Base-by-base conservation (phyloP, 2,888 invertebrate species). In the Dioctria rufipes region DNA sequence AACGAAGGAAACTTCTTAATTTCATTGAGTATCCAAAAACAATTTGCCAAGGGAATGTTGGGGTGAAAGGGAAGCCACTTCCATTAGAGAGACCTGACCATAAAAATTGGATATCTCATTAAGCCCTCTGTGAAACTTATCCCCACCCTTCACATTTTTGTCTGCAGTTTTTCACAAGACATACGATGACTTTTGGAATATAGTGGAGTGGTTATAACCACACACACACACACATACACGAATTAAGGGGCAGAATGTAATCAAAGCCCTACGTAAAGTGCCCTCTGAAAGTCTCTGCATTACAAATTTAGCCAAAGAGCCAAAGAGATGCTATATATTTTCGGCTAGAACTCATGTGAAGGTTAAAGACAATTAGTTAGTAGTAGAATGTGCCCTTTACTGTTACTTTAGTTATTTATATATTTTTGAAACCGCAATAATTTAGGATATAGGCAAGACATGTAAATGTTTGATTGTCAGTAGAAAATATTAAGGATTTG, bases 21-120 rank as follows among this genome's bases (percentile, higher is more conserved):
- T 79, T 79, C 79, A 79, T 79, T 79, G 79, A 79, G 79, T 79
- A 63, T 79, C 79, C 79, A 67, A 79, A 79, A 79, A 79, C 79
- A 79, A 79, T 79, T 79, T 79, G 66, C 43, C 58, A 11, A 11
- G 42, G 37, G 4, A 67, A 51, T 40, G 43, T 13, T n/a, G 61
- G 61, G 40, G 40, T n/a, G 9, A 2, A 49, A 49, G 42, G 37
- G 40, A 11, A 2, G 43, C 25, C 42, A 60, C 39, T 46, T 79
- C 67, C 79, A 79, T 79, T 79, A 79, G 67, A 25, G 25, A 77
- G 63, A 77, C 51, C 77, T 49, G 77, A 77, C 79, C 67, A 79
- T 79, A 79, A 79, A 79, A 79, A 67, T 79, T 51, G 58, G 79
- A 60, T 66, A 79, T 79, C 79, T 79, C 79, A 79, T 79, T 79